phyloP scores from a whole-genome alignment of 1,140 invertebrate species.

The Piezodorus guildinii region DNA sequence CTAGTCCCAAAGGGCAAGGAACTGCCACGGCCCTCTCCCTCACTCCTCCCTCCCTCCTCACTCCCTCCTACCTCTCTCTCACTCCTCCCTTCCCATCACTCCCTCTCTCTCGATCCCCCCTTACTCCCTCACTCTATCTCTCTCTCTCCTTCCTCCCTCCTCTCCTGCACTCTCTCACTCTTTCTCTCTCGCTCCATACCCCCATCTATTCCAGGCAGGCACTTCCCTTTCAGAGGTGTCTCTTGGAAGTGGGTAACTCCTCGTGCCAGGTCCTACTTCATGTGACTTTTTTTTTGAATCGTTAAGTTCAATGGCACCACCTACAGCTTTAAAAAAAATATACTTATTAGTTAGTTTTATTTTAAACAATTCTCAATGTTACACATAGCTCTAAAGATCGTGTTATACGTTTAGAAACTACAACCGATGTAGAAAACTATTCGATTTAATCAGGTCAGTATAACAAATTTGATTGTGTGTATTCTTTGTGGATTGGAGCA shows the following conservation, averaged over 20 bases:
- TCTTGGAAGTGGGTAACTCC: too few relatives aligned
- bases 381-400: too few relatives aligned
- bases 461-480: too few relatives aligned
- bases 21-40: neutral
- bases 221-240: constrained; percentile 1
- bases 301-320: too few relatives aligned
- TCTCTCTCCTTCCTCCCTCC: constrained; percentile 15
- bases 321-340: too few relatives aligned
- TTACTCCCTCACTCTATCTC: constrained; percentile 6
- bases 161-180: neutral
- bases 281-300: neutral
- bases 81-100: too few relatives aligned
- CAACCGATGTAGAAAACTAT: too few relatives aligned
- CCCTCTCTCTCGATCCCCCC: neutral
- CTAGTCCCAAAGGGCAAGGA: constrained; percentile 3
- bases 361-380: too few relatives aligned
- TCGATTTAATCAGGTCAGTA: too few relatives aligned
- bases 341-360: too few relatives aligned
- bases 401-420: too few relatives aligned
- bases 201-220: constrained; percentile 17
- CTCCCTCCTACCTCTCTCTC: neutral
- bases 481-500: too few relatives aligned
- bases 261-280: neutral
- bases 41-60: constrained; percentile 12
- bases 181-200: constrained; percentile 9